Conservation (phyloP, 2,888 invertebrate species). For the Vannuccia rotundouncinata region DNA sequence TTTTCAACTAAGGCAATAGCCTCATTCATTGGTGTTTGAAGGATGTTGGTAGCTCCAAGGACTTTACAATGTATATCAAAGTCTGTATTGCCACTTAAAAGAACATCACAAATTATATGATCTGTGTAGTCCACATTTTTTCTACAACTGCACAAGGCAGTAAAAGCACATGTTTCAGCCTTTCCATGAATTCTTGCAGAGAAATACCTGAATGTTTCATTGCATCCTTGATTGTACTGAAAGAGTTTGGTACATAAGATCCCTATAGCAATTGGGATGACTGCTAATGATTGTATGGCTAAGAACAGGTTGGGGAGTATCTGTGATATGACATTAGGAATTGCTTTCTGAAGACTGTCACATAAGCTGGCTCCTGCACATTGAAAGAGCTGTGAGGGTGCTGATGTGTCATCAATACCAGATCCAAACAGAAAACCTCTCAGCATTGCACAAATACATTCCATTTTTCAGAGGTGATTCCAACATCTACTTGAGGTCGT, state of each 20-base stretch:
- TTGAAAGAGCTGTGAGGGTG: neutral
- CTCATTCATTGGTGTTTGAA: neutral
- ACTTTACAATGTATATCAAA: neutral
- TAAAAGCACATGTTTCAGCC: neutral
- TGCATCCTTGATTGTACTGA: neutral
- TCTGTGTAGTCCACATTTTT: neutral
- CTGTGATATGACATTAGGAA: neutral
- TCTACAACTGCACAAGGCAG: neutral
- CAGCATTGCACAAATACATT: neutral
- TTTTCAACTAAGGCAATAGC: neutral
- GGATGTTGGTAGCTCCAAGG: neutral
- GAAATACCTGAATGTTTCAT: neutral
- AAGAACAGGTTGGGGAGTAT: neutral
- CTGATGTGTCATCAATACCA: neutral
- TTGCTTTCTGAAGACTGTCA: neutral
- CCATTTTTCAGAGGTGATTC: neutral
- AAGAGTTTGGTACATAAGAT: neutral
- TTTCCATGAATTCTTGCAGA: neutral
- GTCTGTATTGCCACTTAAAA: neutral
- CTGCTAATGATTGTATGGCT: neutral
- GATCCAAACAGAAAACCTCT: neutral
- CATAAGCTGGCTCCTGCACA: neutral
- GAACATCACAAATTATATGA: neutral
- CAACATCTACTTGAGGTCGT: neutral
- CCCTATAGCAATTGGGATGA: neutral